These are phyloP conservation scores for Microtus oregoni DNA, from an alignment of 2,113 vertebrate species.

Conservation along the genomic window DNA sequence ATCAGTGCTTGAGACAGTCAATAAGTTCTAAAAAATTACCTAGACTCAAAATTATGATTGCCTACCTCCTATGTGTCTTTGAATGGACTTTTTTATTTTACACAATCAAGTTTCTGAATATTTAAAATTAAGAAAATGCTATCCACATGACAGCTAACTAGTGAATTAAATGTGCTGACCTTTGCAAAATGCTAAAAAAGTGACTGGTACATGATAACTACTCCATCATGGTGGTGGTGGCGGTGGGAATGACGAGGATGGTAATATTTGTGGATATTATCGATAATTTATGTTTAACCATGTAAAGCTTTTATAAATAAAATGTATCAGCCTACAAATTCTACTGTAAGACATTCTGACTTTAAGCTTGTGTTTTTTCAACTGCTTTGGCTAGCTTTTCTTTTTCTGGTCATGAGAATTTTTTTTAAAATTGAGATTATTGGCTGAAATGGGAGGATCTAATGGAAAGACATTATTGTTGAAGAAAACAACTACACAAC, in stretches of 20 bases:
- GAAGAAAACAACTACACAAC: background rate
- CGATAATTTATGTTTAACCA: background rate
- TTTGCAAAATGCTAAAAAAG: background rate
- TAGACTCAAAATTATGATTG: background rate
- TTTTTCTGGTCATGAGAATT: background rate
- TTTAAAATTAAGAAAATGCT: constrained; percentile 26
- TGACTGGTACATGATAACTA: background rate
- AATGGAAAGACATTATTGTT: background rate
- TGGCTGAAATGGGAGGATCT: background rate
- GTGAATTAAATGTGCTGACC: background rate
- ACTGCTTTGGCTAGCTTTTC: background rate
- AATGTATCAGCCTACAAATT: background rate
- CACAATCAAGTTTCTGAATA: background rate
- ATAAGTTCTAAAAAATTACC: background rate
- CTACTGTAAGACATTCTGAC: background rate
- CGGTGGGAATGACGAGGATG: background rate
- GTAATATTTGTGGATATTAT: background rate
- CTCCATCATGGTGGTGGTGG: background rate
- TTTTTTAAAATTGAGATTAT: background rate
- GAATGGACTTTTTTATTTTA: background rate
- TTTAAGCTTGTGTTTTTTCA: background rate
- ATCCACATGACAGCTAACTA: background rate
- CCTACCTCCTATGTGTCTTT: background rate
- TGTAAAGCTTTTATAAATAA: background rate
- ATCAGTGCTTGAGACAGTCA: background rate